A percentile compares a stretch with the other conserved stretches of the same genome.
Evolutionary conservation across 1,140 invertebrate species (phyloP).

Genomic region (Trichonephila clavata): DNA sequence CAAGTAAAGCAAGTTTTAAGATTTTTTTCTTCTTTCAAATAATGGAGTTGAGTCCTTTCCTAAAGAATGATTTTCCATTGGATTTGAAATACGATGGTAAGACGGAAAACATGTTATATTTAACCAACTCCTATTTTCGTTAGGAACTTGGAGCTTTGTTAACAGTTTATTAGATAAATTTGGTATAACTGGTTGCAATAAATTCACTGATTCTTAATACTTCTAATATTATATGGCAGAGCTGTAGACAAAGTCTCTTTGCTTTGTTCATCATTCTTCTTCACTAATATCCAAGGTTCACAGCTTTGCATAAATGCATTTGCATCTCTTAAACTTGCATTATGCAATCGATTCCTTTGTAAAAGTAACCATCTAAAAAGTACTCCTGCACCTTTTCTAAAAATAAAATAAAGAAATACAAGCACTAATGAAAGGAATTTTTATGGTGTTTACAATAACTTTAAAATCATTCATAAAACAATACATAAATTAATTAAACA

Average conservation of each 20-base stretch:
- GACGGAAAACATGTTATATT: slow-evolving; percentile 69
- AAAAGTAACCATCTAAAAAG: slow-evolving; percentile 91
- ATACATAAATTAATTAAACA: too few species aligned
- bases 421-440: too few species aligned
- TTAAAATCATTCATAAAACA: too few species aligned
- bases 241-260: slow-evolving; percentile 86
- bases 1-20: neutral
- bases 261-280: slow-evolving; percentile 79
- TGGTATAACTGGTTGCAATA: slow-evolving; percentile 93
- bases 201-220: slow-evolving; percentile 87
- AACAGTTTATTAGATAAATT: slow-evolving; percentile 84
- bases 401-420: slow-evolving; percentile 20
- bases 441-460: too few species aligned
- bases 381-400: slow-evolving; percentile 80
- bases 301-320: slow-evolving; percentile 93
- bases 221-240: slow-evolving; percentile 91
- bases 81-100: slow-evolving; percentile 36
- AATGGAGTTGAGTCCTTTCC: slow-evolving; percentile 21
- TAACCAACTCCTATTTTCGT: slow-evolving; percentile 64
- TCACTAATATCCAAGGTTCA: slow-evolving; percentile 93
- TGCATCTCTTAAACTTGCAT: slow-evolving; percentile 87
- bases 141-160: slow-evolving; percentile 80
- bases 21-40: slow-evolving; percentile 52
- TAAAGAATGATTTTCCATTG: slow-evolving; percentile 1
- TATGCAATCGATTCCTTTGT: slow-evolving; percentile 90